phyloP scores from a whole-genome alignment of 1,140 invertebrate genomes.

The Macrotrachela quadricornifera region DNA sequence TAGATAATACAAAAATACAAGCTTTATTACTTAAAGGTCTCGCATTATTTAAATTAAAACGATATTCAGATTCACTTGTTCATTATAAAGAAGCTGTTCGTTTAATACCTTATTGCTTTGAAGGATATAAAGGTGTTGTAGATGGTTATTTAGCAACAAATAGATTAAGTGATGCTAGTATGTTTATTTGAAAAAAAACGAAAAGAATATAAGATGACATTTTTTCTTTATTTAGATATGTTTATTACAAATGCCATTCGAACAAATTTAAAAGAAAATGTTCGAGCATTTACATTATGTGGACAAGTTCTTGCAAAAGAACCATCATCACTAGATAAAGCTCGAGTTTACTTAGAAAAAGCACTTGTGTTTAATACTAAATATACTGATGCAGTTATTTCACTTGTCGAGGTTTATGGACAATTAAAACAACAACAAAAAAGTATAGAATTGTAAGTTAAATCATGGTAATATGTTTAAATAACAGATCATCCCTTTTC shows the following conservation, averaged over 20 bases:
- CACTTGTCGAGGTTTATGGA: slow-evolving; percentile 40
- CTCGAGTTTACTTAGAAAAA: slow-evolving; percentile 39
- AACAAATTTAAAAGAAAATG: slow-evolving; percentile 45
- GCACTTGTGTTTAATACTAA: slow-evolving; percentile 42
- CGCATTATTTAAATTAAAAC: slow-evolving; percentile 47
- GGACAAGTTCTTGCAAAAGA: slow-evolving; percentile 48
- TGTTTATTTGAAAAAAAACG: no score
- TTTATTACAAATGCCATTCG: slow-evolving; percentile 44
- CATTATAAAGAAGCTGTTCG: slow-evolving; percentile 50
- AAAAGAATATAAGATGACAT: no score
- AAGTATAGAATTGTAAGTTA: slow-evolving; percentile 25
- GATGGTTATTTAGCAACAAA: no score
- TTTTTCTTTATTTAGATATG: no score
- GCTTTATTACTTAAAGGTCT: slow-evolving; percentile 46
- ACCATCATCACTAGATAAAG: slow-evolving; percentile 39
- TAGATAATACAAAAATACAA: slow-evolving; percentile 37
- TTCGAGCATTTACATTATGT: slow-evolving; percentile 47
- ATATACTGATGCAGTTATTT: slow-evolving; percentile 45
- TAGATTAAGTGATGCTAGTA: no score
- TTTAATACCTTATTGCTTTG: slow-evolving; percentile 37
- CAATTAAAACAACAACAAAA: slow-evolving; percentile 25
- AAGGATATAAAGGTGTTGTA: slow-evolving; percentile 39
- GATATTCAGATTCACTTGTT: slow-evolving; percentile 43
- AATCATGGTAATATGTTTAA: no score
- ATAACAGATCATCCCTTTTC: no score